Evolutionary conservation across 2,113 vertebrate genomes (phyloP), one percentile per base, ranked within the genome.

Genomic region (Pandion haliaetus): DNA sequence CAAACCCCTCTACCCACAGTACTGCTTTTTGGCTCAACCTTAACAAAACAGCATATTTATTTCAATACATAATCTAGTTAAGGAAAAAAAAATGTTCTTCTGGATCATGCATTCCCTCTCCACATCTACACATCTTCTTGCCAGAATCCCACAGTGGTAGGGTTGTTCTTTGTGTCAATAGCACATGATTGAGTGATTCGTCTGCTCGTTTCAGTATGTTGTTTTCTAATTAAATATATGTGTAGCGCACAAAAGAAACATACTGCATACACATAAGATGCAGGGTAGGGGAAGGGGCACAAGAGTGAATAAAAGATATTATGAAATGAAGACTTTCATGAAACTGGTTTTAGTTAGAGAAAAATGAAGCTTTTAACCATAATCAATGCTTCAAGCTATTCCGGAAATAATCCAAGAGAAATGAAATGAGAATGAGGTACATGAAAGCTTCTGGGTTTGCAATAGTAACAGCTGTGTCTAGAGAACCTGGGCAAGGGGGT

Each of bases 381-480:
- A 94, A 95, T 73, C 79, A 94, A 34, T 82, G 89, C 95, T 96
- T 96, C 57, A 73, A 97, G 97, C 92, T 87, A 82, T 85, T 96
- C 86, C 36, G 34, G 72, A 92, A 73, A 96, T 92, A 97, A 94
- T 90, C 92, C 97, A 97, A 74, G 42, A 95, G 59, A 97, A 95
- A 96, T 78, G 59, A 97, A 97, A 98, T 95, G 49, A 93, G 45
- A 89, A 93, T 74, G 67, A 86, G 65, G 38, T 66, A 97, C 82
- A 93, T 96, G 86, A 97, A 97, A 96, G 45, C 57, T 79, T 95
- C 91, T 95, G 83, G 8, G 72, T 96, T 93, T 96, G 81, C 81
- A 96, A 92, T 76, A 94, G 94, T 88, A 97, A 92, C 97, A 97
- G 82, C 95, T 98, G 97, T 93, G 78, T 85, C 62, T 83, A 89